phyloP scores from a whole-genome alignment of 2,888 invertebrate species.

The Dione juno region DNA sequence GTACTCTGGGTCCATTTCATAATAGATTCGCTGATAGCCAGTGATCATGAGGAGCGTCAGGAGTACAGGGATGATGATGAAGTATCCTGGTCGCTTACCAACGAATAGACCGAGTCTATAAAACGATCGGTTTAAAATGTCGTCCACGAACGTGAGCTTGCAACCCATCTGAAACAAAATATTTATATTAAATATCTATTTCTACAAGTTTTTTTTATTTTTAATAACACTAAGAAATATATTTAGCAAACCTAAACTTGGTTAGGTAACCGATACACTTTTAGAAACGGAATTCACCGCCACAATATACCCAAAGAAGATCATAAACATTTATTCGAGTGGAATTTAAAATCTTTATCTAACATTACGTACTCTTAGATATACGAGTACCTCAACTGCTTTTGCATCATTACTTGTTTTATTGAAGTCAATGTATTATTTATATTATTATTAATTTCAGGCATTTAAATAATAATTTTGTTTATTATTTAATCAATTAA shows the following conservation, averaged over 20 bases:
- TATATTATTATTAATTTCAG: background rate
- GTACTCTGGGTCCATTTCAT: conserved; percentile 97
- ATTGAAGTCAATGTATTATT: background rate
- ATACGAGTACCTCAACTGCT: too few relatives aligned
- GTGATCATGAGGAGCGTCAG: conserved; percentile 92
- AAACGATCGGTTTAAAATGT: conserved; percentile 90
- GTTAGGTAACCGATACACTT: too few relatives aligned
- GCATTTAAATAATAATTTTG: background rate
- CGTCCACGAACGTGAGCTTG: conserved; percentile 90
- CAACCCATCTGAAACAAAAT: conserved; percentile 87
- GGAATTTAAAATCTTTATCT: too few relatives aligned
- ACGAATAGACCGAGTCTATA: conserved; percentile 91
- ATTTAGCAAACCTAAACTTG: too few relatives aligned
- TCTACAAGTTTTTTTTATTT: too few relatives aligned
- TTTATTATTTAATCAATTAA: background rate
- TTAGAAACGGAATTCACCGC: too few relatives aligned
- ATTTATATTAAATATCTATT: background rate
- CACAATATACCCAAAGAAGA: too few relatives aligned
- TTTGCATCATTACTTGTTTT: background rate
- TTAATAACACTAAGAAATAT: too few relatives aligned
- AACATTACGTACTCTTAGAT: background rate
- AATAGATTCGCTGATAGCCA: conserved; percentile 92
- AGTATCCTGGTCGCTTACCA: conserved; percentile 93
- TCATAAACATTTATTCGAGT: background rate
- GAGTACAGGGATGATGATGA: conserved; percentile 93